Conservation (phyloP, 2,113 vertebrate species). For the Nyctereutes procyonoides region DNA sequence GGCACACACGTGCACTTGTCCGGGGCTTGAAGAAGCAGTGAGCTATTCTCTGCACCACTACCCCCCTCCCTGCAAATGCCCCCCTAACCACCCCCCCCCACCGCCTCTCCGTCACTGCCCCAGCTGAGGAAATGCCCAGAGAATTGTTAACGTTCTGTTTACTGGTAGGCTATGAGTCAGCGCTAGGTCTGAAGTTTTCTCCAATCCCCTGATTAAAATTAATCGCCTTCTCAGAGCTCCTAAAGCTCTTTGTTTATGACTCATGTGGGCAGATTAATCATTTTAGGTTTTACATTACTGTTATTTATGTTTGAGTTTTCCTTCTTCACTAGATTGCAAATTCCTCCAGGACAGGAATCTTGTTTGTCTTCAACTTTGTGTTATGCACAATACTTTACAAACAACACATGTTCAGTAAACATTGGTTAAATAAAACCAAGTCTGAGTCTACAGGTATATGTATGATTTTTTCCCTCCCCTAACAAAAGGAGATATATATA, state of each 20-base stretch:
- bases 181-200: background rate
- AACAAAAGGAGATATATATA: background rate
- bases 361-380: background rate
- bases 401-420: background rate
- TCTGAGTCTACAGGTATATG: background rate
- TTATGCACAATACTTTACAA: background rate
- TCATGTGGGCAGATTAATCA: slow-evolving; percentile 55
- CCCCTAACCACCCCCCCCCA: background rate
- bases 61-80: background rate
- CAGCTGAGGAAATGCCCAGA: background rate
- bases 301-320: slow-evolving; percentile 63
- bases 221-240: background rate
- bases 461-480: background rate
- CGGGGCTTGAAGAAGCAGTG: background rate
- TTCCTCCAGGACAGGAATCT: slow-evolving; percentile 13
- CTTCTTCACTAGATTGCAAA: slow-evolving; percentile 29
- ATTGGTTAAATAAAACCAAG: background rate
- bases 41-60: background rate
- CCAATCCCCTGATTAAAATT: slow-evolving; percentile 56
- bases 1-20: background rate
- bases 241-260: slow-evolving; percentile 59
- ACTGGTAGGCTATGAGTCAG: background rate
- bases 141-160: background rate
- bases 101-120: no score
- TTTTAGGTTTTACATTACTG: slow-evolving; percentile 34